Conservation (phyloP, 2,888 invertebrate genomes). For the Hypomecis punctinalis region DNA sequence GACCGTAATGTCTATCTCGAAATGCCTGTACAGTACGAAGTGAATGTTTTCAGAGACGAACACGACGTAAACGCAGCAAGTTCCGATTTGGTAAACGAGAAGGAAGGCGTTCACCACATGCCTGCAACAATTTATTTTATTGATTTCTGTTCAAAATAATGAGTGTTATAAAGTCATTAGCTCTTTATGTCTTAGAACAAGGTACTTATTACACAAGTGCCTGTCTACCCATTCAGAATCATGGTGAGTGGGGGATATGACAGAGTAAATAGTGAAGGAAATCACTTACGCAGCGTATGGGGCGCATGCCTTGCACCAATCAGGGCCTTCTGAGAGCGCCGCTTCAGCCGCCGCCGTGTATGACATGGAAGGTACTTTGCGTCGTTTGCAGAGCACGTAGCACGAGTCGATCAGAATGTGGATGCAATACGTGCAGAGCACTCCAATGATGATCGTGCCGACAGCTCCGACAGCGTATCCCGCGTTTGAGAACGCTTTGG, state of each 20-base stretch:
- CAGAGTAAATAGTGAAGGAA: neutral
- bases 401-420: constrained; percentile 92
- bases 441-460: constrained; percentile 93
- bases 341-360: constrained; percentile 93
- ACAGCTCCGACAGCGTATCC: constrained; percentile 92
- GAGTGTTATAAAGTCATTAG: no score
- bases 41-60: constrained; percentile 96
- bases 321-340: constrained; percentile 91
- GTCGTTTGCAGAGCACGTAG: constrained; percentile 86
- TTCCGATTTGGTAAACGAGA: constrained; percentile 96
- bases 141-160: no score
- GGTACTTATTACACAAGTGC: no score
- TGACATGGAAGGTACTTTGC: constrained; percentile 87
- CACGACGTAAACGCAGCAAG: constrained; percentile 98
- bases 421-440: constrained; percentile 97
- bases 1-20: constrained; percentile 77
- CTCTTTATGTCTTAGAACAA: no score
- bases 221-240: no score
- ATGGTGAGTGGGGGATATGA: no score
- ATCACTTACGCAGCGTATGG: constrained; percentile 87
- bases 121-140: constrained; percentile 71
- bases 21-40: constrained; percentile 85
- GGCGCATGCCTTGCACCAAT: constrained; percentile 86
- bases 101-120: constrained; percentile 90
- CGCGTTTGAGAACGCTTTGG: constrained; percentile 92